Conservation (phyloP, 1,140 invertebrate genomes). For the Formica selysi region DNA sequence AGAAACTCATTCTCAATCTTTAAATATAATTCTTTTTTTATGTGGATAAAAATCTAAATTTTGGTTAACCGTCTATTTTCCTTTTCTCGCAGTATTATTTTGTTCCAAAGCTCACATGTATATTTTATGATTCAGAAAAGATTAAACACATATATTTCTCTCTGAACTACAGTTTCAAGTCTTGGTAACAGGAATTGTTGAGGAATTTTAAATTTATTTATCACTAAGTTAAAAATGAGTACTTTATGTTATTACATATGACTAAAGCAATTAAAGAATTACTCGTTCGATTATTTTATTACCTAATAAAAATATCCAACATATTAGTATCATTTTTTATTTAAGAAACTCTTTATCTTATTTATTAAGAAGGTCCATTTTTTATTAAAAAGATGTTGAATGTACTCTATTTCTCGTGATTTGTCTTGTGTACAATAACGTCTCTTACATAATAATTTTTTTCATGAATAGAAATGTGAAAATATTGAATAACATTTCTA, state of each 20-base stretch:
- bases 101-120: not conserved
- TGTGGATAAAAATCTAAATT: not conserved
- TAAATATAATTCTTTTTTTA: not conserved
- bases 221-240: not conserved
- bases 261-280: not conserved
- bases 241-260: not conserved
- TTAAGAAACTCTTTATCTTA: too few relatives aligned
- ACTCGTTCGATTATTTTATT: not conserved
- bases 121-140: not conserved
- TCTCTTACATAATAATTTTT: not conserved
- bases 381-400: too few relatives aligned
- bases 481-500: not conserved
- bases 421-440: not conserved
- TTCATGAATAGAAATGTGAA: not conserved
- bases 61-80: not conserved
- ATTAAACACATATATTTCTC: too few relatives aligned
- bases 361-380: not conserved
- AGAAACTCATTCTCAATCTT: not conserved
- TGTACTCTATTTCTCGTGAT: not conserved
- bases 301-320: not conserved
- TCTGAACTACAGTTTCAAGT: too few relatives aligned
- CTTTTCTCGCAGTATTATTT: not conserved
- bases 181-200: too few relatives aligned
- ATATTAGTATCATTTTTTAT: not conserved
- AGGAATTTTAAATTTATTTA: constrained; percentile 5